A percentile compares a stretch with the other conserved stretches of the same genome.
phyloP scores from a whole-genome alignment of 2,888 invertebrate species.

The Leucozona laternaria region DNA sequence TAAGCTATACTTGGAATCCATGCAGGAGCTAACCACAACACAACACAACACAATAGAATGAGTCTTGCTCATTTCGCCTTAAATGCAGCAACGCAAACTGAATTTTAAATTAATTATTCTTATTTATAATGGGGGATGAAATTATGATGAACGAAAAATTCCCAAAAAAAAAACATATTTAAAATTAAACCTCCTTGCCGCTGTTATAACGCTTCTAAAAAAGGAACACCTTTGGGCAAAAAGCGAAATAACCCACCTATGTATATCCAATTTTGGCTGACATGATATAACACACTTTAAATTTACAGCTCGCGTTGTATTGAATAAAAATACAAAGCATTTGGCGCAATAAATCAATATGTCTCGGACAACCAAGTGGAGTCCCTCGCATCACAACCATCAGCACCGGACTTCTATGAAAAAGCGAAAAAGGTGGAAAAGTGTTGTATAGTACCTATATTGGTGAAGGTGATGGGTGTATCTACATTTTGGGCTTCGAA shows the following conservation, averaged over 20 bases:
- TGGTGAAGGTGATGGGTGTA: background rate
- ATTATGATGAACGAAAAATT: conserved; percentile 10
- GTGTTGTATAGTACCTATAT: background rate
- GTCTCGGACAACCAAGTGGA: conserved; percentile 26
- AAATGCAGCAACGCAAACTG: conserved; percentile 20
- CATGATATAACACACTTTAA: conserved; percentile 73
- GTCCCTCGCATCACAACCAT: background rate
- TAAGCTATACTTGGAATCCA: conserved; percentile 1
- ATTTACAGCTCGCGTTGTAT: conserved; percentile 61
- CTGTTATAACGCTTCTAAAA: background rate
- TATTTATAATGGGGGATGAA: background rate
- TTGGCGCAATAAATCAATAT: conserved; percentile 58
- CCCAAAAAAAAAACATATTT: conserved; percentile 9
- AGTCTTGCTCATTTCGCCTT: background rate
- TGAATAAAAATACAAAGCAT: conserved; percentile 50
- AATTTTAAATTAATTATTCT: conserved; percentile 17
- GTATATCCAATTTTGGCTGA: conserved; percentile 31
- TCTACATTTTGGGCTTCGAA: conserved; percentile 33
- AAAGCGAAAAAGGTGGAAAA: conserved; percentile 50
- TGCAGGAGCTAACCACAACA: background rate
- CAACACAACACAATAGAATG: background rate
- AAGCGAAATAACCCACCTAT: conserved; percentile 13
- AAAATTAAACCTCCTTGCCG: background rate
- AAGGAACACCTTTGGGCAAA: conserved; percentile 30
- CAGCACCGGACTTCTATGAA: conserved; percentile 9